A percentile compares a stretch with the other conserved stretches of the same genome.
These are phyloP conservation scores for Oscheius sp. DNA, from an alignment of 2,888 invertebrate genomes.

Conservation along the genomic window DNA sequence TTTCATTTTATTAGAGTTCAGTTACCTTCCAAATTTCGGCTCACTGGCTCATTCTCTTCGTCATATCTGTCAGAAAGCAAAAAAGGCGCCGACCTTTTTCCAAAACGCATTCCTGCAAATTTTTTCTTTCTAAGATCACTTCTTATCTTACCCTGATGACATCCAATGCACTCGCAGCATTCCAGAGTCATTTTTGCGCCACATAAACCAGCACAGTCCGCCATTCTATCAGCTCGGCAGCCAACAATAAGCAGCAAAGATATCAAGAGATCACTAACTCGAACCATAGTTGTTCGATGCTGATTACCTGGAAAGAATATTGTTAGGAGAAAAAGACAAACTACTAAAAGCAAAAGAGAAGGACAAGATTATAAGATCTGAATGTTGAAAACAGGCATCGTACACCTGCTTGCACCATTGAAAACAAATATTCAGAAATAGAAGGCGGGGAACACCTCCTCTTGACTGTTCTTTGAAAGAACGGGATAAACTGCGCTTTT, in stretches of 20 bases:
- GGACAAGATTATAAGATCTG: too few relatives aligned
- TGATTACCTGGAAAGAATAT: slow-evolving; percentile 19
- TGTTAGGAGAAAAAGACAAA: too few relatives aligned
- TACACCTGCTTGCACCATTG: too few relatives aligned
- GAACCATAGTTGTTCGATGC: slow-evolving; percentile 4
- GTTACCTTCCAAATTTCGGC: too few relatives aligned
- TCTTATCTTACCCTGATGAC: slow-evolving; percentile 22
- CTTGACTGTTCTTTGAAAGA: too few relatives aligned
- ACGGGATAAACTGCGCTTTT: too few relatives aligned
- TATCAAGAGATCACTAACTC: slow-evolving; percentile 18
- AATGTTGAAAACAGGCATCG: too few relatives aligned
- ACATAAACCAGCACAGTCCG: slow-evolving; percentile 20
- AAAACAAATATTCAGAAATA: too few relatives aligned
- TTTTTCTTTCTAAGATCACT: neutral
- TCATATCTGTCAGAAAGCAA: neutral
- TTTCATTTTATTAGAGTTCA: too few relatives aligned
- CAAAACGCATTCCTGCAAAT: slow-evolving; percentile 28
- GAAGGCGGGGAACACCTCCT: too few relatives aligned
- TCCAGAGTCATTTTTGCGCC: slow-evolving; percentile 12
- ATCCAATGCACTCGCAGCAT: slow-evolving; percentile 29
- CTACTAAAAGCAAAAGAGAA: too few relatives aligned
- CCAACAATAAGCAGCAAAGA: slow-evolving; percentile 9
- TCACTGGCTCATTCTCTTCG: neutral
- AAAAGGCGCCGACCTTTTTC: slow-evolving; percentile 14
- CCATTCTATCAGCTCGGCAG: neutral